Evolutionary conservation across 2,888 invertebrate species (phyloP).

Genomic region (Coenonympha glycerion): DNA sequence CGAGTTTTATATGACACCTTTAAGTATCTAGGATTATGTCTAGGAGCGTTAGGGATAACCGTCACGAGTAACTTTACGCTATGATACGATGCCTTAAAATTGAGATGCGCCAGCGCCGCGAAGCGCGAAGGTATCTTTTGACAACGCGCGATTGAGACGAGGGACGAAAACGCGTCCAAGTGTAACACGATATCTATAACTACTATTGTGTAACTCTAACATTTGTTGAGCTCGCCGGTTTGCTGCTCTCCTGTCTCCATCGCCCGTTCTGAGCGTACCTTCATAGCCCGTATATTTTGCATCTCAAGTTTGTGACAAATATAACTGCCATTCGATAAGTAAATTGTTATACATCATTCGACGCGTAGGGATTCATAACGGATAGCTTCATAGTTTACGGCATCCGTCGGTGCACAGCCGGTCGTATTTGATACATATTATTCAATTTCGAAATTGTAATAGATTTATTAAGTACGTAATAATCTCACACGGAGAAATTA

Average conservation of each 20-base stretch:
- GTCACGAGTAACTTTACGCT: constrained; percentile 44
- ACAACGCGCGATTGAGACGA: neutral
- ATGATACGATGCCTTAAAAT: constrained; percentile 63
- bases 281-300: constrained; percentile 30
- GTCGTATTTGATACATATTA: constrained; percentile 73
- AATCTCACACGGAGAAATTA: constrained; percentile 68
- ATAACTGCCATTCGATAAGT: constrained; percentile 74
- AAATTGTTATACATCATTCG: constrained; percentile 61
- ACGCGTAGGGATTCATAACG: constrained; percentile 51
- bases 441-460: constrained; percentile 73
- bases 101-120: constrained; percentile 38
- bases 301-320: constrained; percentile 58
- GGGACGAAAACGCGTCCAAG: neutral
- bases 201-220: neutral
- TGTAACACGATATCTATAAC: too few relatives aligned
- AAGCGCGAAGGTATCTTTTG: constrained; percentile 20
- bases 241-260: neutral
- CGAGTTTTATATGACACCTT: constrained; percentile 39
- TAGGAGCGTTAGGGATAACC: constrained; percentile 39
- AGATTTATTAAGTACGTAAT: constrained; percentile 70
- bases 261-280: neutral
- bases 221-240: neutral
- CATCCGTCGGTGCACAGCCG: constrained; percentile 68
- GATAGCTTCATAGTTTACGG: constrained; percentile 65
- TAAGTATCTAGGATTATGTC: constrained; percentile 27